A percentile compares a stretch with the other conserved stretches of the same genome.
Conservation (phyloP, 2,113 vertebrate genomes). For the Daboia siamensis region DNA sequence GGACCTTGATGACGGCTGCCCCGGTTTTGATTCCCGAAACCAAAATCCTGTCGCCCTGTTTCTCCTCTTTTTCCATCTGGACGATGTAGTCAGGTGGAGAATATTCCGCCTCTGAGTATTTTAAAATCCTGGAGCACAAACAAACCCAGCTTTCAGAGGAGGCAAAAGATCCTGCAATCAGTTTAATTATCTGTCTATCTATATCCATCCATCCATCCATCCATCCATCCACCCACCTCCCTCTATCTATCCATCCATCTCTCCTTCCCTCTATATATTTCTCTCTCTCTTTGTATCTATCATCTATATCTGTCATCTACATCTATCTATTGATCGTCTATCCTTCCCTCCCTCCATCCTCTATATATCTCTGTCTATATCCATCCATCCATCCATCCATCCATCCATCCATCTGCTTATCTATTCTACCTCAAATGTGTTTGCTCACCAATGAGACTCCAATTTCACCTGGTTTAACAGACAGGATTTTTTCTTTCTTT, state of each 20-base stretch:
- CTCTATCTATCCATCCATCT: no score
- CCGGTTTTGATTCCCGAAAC: conserved; percentile 70
- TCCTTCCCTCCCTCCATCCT: no score
- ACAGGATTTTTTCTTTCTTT: not conserved
- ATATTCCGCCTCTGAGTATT: conserved; percentile 68
- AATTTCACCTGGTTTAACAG: not conserved
- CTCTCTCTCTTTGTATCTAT: no score
- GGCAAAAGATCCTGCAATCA: not conserved
- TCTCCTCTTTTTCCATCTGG: conserved; percentile 67
- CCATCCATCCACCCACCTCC: no score
- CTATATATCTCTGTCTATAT: no score
- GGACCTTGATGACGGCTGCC: conserved; percentile 60
- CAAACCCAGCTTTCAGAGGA: conserved; percentile 11
- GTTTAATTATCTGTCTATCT: not conserved
- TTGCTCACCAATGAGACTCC: not conserved
- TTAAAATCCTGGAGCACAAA: conserved; percentile 65
- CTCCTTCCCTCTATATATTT: no score
- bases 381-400: no score
- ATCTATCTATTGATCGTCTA: no score
- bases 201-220: no score
- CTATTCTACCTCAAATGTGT: not conserved
- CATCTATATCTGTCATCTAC: no score
- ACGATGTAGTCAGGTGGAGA: conserved; percentile 60
- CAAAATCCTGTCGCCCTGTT: conserved; percentile 66
- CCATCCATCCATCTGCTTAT: no score